Percentiles rank a stretch among this genome's conserved stretches.
Conservation (phyloP, 2,113 vertebrate species). For the Lycaon pictus region DNA sequence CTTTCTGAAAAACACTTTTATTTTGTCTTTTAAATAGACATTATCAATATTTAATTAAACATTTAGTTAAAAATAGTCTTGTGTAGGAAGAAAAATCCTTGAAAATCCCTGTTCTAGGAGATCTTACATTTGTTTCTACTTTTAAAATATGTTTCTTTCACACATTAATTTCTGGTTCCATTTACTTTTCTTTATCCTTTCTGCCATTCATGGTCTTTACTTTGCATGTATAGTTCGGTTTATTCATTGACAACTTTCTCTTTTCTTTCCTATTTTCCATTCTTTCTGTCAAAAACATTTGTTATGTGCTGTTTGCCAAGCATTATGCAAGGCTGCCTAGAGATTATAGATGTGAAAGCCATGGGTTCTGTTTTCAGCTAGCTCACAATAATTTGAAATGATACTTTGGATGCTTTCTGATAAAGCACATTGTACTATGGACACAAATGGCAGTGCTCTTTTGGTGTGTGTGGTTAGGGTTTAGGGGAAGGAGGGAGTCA, state of each 20-base stretch:
- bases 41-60: slow-evolving; percentile 22
- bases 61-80: slow-evolving; percentile 5
- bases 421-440: background rate
- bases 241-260: background rate
- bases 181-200: background rate
- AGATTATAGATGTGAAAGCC: background rate
- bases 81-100: background rate
- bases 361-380: background rate
- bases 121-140: background rate
- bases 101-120: background rate
- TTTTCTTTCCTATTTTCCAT: background rate
- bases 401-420: background rate
- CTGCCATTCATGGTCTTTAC: background rate
- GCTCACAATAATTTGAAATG: background rate
- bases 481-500: background rate
- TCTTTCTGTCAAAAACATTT: background rate
- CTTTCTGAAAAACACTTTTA: background rate
- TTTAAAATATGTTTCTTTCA: background rate
- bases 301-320: background rate
- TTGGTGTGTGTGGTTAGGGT: background rate
- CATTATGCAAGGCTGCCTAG: background rate
- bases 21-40: slow-evolving; percentile 12
- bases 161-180: background rate
- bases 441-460: background rate
- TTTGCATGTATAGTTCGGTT: background rate